phyloP scores from a whole-genome alignment of 1,140 invertebrate species.

The Globodera rostochiensis region DNA sequence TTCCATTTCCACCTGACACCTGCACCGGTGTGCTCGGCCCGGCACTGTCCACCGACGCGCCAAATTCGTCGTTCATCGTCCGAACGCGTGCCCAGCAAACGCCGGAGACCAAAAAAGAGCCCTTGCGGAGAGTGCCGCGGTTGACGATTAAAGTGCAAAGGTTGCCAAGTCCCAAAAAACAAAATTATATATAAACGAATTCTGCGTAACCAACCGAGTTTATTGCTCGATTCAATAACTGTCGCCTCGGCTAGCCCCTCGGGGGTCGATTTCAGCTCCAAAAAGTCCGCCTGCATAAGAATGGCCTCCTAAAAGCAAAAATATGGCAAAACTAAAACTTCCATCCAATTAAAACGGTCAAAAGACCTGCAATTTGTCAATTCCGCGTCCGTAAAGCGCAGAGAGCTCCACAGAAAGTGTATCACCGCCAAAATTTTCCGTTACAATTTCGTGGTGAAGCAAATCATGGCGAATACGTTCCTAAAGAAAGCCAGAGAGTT shows the following conservation, averaged over 20 bases:
- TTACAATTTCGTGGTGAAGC: slow-evolving; percentile 75
- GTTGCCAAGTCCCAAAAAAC: slow-evolving; percentile 72
- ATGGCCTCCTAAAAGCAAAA: slow-evolving; percentile 80
- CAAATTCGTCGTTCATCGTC: slow-evolving; percentile 80
- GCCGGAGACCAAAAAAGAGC: slow-evolving; percentile 81
- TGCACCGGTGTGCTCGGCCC: slow-evolving; percentile 81
- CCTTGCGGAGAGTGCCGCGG: slow-evolving; percentile 83
- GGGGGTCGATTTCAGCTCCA: slow-evolving; percentile 77
- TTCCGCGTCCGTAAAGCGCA: slow-evolving; percentile 72
- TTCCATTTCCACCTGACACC: slow-evolving; percentile 71
- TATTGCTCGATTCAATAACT: slow-evolving; percentile 82
- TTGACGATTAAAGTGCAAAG: slow-evolving; percentile 84
- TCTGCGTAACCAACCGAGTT: slow-evolving; percentile 74
- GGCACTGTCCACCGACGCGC: slow-evolving; percentile 73
- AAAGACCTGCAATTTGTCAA: slow-evolving; percentile 49
- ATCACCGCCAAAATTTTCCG: slow-evolving; percentile 88
- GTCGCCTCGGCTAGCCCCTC: slow-evolving; percentile 83
- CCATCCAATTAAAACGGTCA: background rate
- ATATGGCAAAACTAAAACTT: slow-evolving; percentile 46
- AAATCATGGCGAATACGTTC: slow-evolving; percentile 67
- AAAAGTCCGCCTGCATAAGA: slow-evolving; percentile 79
- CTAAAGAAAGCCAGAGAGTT: slow-evolving; percentile 3
- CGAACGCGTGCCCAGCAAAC: slow-evolving; percentile 71
- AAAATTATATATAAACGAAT: background rate
- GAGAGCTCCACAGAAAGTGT: slow-evolving; percentile 88